A percentile compares a stretch with the other conserved stretches of the same genome.
Conservation (phyloP, 2,113 vertebrate genomes). For the Triplophysa rosa region DNA sequence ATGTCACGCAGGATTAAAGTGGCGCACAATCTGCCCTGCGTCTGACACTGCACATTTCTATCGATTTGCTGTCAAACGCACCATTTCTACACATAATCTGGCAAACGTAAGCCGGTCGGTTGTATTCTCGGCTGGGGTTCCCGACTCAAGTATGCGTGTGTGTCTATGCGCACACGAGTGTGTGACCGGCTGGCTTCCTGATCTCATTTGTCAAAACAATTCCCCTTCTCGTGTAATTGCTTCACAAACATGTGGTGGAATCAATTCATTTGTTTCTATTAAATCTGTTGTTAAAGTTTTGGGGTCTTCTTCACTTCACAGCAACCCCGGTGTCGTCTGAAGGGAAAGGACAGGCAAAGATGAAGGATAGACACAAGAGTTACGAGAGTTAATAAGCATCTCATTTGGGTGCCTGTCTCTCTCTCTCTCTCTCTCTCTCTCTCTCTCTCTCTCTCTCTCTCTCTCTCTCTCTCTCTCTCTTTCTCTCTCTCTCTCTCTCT, state of each 20-base stretch:
- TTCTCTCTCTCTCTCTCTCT: slow-evolving; percentile 34
- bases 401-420: slow-evolving; percentile 29
- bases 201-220: slow-evolving; percentile 58
- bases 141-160: slow-evolving; percentile 11
- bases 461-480: slow-evolving; percentile 21
- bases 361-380: slow-evolving; percentile 35
- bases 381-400: slow-evolving; percentile 47
- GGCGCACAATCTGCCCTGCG: slow-evolving; percentile 46
- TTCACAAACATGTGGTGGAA: slow-evolving; percentile 54
- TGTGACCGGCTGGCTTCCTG: slow-evolving; percentile 44
- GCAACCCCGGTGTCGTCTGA: slow-evolving; percentile 12
- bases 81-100: slow-evolving; percentile 61
- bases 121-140: slow-evolving; percentile 61
- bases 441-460: slow-evolving; percentile 15
- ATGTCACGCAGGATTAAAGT: slow-evolving; percentile 65
- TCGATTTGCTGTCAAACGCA: slow-evolving; percentile 68
- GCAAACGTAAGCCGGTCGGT: slow-evolving; percentile 62
- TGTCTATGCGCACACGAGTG: slow-evolving; percentile 32
- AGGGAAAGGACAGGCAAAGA: slow-evolving; percentile 29
- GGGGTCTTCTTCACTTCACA: slow-evolving; percentile 1
- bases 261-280: slow-evolving; percentile 49
- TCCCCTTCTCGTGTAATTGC: slow-evolving; percentile 56
- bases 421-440: slow-evolving; percentile 26
- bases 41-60: slow-evolving; percentile 54
- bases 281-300: slow-evolving; percentile 39